These are phyloP conservation scores for Geococcyx californianus DNA, from an alignment of 2,113 vertebrate genomes.

Conservation along the genomic window DNA sequence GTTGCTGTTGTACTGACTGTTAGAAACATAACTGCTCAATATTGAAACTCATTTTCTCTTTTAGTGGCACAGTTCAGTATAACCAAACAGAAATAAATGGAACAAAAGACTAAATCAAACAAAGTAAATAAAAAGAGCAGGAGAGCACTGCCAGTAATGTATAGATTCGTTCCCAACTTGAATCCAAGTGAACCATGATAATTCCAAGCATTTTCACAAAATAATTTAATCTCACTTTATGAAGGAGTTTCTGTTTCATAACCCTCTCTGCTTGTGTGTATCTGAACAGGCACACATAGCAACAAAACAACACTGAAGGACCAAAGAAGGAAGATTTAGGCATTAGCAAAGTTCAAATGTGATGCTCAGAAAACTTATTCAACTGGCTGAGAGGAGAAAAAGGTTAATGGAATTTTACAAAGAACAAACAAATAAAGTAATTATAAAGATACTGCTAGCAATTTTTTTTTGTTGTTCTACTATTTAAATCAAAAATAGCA, in stretches of 20 bases:
- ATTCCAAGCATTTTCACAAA: not conserved
- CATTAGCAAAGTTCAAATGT: not conserved
- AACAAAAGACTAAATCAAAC: not conserved
- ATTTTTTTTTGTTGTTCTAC: not conserved
- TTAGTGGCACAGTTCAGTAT: not conserved
- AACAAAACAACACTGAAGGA: not conserved
- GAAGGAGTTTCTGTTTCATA: not conserved
- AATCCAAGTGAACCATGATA: not conserved
- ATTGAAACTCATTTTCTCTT: not conserved
- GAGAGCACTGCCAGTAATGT: fast-evolving
- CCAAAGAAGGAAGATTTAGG: not conserved
- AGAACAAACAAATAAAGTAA: not conserved
- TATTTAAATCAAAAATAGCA: not conserved
- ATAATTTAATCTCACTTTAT: not conserved
- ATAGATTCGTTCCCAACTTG: not conserved
- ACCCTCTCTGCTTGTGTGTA: not conserved
- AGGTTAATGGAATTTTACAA: not conserved
- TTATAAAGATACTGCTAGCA: not conserved
- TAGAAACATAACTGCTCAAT: not conserved
- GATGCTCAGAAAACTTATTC: not conserved
- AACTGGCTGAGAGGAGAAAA: not conserved
- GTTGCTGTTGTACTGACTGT: not conserved
- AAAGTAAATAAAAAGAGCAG: not conserved
- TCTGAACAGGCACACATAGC: not conserved
- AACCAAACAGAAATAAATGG: not conserved